Evolutionary conservation across 2,113 vertebrate genomes (phyloP).

Genomic region (Oncorhynchus mykiss): DNA sequence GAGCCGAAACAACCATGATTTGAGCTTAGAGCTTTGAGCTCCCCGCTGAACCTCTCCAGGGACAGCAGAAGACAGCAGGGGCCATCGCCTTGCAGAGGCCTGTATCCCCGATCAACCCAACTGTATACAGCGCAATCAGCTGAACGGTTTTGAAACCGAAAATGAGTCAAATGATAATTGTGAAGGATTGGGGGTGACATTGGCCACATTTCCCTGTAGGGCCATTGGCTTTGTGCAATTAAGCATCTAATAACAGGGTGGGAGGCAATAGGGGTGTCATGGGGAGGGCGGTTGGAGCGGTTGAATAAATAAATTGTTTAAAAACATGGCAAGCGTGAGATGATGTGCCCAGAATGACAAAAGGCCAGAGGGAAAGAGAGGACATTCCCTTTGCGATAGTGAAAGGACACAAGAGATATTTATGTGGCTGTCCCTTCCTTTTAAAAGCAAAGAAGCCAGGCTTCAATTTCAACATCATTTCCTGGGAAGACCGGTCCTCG

Average conservation of each 20-base stretch:
- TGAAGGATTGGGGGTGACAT: conserved; percentile 19
- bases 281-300: conserved; percentile 25
- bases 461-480: conserved; percentile 29
- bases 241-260: conserved; percentile 50
- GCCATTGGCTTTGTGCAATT: conserved; percentile 52
- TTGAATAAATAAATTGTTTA: conserved; percentile 41
- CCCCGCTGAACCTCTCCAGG: too few species aligned
- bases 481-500: neutral
- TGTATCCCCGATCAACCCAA: neutral
- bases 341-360: conserved; percentile 26
- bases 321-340: conserved; percentile 30
- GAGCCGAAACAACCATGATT: neutral
- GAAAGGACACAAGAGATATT: too few species aligned
- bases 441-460: neutral
- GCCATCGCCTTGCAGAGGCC: neutral
- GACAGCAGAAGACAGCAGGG: neutral
- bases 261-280: conserved; percentile 6
- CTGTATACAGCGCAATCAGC: too few species aligned
- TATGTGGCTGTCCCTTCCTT: too few species aligned
- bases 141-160: neutral
- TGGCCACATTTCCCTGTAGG: conserved; percentile 12
- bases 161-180: conserved; percentile 18
- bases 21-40: neutral
- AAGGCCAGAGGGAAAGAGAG: conserved; percentile 6
- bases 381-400: too few species aligned